phyloP scores from a whole-genome alignment of 2,113 vertebrate genomes.

The Corythornis madagascariensis region DNA sequence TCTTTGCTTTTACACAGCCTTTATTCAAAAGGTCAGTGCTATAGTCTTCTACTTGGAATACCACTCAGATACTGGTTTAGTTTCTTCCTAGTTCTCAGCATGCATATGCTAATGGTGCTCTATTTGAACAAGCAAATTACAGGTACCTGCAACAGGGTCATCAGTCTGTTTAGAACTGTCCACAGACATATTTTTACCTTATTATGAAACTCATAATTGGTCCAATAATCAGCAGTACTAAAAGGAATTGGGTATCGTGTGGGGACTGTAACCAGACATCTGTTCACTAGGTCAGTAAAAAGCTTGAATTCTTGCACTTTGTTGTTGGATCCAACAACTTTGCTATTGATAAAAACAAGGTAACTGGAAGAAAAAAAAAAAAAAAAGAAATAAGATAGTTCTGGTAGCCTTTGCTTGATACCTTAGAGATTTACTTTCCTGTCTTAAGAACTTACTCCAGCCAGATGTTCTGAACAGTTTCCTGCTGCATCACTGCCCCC shows the following conservation, averaged over 20 bases:
- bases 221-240: constrained; percentile 94
- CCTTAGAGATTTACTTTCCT: neutral
- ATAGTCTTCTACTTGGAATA: neutral
- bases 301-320: constrained; percentile 80
- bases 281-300: constrained; percentile 91
- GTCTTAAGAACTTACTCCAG: constrained; percentile 87
- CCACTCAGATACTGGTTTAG: neutral
- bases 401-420: constrained; percentile 5
- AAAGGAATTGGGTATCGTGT: constrained; percentile 88
- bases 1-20: neutral
- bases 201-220: constrained; percentile 96
- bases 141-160: neutral
- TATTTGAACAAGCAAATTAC: neutral
- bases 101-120: neutral
- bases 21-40: neutral
- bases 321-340: constrained; percentile 75
- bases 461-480: constrained; percentile 91
- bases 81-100: neutral
- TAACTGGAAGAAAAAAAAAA: constrained; percentile 83
- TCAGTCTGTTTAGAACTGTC: neutral
- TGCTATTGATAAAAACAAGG: constrained; percentile 88
- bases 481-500: constrained; percentile 82
- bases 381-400: neutral
- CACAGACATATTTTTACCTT: constrained; percentile 80
- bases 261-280: constrained; percentile 92